Base-by-base conservation (phyloP, 2,113 vertebrate species). In the Ptychochromis oligacanthus region DNA sequence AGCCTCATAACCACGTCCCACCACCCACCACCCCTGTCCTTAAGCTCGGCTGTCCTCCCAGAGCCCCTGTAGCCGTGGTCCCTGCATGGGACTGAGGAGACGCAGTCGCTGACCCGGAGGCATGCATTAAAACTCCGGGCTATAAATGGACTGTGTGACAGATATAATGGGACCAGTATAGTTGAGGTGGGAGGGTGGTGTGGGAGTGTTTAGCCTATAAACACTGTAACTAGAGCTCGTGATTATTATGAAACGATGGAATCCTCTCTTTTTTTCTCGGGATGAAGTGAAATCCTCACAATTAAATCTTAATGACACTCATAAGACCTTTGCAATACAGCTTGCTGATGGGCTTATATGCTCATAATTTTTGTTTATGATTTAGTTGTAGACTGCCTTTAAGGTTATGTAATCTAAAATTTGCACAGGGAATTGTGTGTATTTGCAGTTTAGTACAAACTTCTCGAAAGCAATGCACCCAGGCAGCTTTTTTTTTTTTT, bases 121-220 rank as follows among this genome's bases (percentile, higher is more conserved):
- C n/a, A 31, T 24, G 78, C 62, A 38, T 20, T 49, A 55, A 65
- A 85, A 87, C 84, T 78, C n/a, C 55, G 22, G 7, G 36, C 65
- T 83, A 82, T 80, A 46, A 59, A 77, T 31, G 56, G 74, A 62
- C 31, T 14, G 10, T 64, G 55, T 61, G 74, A 60, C 49, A 83
- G 59, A 80, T 17, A 75, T 74, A 54, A 83, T 70, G 75, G 74
- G 22, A 75, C 54, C 20, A 14, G 24, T 49, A 60, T 49, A 74
- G 59, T 28, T 10, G 38, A 57, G 20, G 12, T 43, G 43, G 24
- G 36, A 34, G 57, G 64, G n/a, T 6, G 26, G 26, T 72, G 54
- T 28, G 58, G 26, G 15, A 54, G 20, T 17, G 13, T 54, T 26
- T 31, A 22, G n/a, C 40, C 15, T 8, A 43, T 57, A 12, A 79